A percentile compares a stretch with the other conserved stretches of the same genome.
phyloP scores from a whole-genome alignment of 2,797 vertebrate genomes.

The Amblyopsis hoosieri region DNA sequence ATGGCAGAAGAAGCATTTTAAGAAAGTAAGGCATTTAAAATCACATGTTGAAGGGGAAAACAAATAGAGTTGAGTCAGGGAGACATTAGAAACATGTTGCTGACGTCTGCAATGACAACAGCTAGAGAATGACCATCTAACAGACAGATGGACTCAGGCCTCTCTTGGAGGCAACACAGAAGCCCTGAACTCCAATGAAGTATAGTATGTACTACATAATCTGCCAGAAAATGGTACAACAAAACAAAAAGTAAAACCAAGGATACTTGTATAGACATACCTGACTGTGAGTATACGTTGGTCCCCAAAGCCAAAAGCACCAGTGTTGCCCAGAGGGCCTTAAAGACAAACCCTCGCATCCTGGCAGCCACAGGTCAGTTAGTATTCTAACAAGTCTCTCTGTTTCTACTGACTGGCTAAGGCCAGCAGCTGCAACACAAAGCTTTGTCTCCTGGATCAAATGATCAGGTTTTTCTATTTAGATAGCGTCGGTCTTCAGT shows the following conservation, averaged over 20 bases:
- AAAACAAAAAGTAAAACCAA: not conserved
- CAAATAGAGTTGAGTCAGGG: too few relatives aligned
- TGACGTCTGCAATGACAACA: too few relatives aligned
- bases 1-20: not conserved
- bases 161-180: not conserved
- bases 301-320: constrained; percentile 54
- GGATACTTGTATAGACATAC: constrained; percentile 35
- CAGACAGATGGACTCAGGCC: too few relatives aligned
- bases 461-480: not conserved
- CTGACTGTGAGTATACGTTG: constrained; percentile 53
- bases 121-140: too few relatives aligned
- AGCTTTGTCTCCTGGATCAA: not conserved
- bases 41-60: not conserved
- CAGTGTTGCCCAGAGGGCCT: constrained; percentile 44
- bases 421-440: not conserved
- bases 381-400: constrained; percentile 11
- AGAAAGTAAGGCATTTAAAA: not conserved
- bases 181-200: not conserved
- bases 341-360: constrained; percentile 56
- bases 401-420: constrained; percentile 3
- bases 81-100: too few relatives aligned
- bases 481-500: constrained; percentile 1
- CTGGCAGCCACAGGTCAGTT: constrained; percentile 29
- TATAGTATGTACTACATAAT: too few relatives aligned
- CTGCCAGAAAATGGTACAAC: not conserved